Percentiles rank a stretch among this genome's conserved stretches.
Conservation (phyloP, 2,797 vertebrate genomes). For the Trichosurus vulpecula region DNA sequence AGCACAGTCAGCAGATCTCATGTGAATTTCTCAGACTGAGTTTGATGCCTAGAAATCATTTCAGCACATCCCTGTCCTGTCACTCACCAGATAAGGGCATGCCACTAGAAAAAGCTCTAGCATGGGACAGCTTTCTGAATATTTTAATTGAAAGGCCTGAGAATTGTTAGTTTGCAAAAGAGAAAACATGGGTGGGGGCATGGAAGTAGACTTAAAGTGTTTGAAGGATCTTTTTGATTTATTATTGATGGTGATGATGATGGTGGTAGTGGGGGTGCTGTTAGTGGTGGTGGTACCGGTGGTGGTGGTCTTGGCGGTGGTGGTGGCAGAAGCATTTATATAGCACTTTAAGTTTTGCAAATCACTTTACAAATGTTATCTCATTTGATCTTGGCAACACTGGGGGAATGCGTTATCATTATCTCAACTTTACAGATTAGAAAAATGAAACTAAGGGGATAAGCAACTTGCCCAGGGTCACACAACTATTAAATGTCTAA, state of each 20-base stretch:
- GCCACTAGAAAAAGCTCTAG: not conserved
- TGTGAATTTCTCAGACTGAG: not conserved
- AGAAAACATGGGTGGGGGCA: not conserved
- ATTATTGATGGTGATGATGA: not conserved
- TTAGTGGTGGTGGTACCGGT: not conserved
- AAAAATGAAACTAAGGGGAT: not conserved
- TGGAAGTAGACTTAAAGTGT: not conserved
- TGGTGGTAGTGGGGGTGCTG: not conserved
- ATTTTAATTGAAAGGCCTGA: not conserved
- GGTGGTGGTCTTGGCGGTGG: too few species aligned
- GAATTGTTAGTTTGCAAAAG: not conserved
- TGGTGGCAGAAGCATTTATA: not conserved
- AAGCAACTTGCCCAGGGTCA: not conserved
- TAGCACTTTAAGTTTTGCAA: not conserved
- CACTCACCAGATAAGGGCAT: not conserved
- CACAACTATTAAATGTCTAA: not conserved
- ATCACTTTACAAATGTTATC: not conserved
- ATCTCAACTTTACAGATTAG: not conserved
- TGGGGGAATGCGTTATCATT: not conserved
- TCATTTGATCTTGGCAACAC: not conserved
- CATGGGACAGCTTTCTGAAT: not conserved
- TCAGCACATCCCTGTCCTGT: not conserved
- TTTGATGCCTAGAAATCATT: not conserved
- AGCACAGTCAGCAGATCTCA: not conserved
- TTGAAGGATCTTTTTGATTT: not conserved